Base-by-base conservation (phyloP, 2,113 vertebrate species). In the Euleptes europaea region DNA sequence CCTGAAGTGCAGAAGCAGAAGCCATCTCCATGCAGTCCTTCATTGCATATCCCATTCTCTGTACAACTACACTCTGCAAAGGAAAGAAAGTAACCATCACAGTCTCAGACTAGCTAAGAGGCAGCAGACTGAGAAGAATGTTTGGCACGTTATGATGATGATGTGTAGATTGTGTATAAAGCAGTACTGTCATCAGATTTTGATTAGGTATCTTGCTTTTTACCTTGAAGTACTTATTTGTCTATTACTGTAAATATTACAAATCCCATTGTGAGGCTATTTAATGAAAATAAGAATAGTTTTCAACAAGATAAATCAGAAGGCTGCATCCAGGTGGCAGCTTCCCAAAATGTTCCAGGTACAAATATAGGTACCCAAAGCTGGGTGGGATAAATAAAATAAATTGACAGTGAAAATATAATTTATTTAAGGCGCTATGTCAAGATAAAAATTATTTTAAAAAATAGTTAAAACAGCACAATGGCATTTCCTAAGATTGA, bases 1-100 rank as follows among this genome's bases (percentile, higher is more conserved):
- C 97, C 97, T 85, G 97, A 96, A 0, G 90, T 77, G 80, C 98
- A 98, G 94, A 97, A 97, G 92, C 98, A 98, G 91, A 94, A 94
- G 60, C 98, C 98, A 0, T 96, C 95, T 0, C 98, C 97, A 0
- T 96, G 95, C 35, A 97, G 75, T 1, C 97, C 97, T 5, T 94
- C 97, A 0, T 97, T 96, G 91, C 98, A 98, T 67, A 82, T 94
- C 0, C 97, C 97, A 0, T 97, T 91, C 69, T 82, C 17, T 0
- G 95, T 93, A 7, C 97, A 98, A 82, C 42, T 91, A 88, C 97
- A 98, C 67, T 91, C 97, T 98, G 93, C 2, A 82, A 86, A 35
- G 77, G 33, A 54, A 1, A 0, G 21, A 47, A 15, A 47, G 28
- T 10, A 17, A 11, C 17, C 21, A 35, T 35, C 31, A 44, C 23